phyloP scores from a whole-genome alignment of 2,797 vertebrate genomes.

The Acanthurus lineatus region DNA sequence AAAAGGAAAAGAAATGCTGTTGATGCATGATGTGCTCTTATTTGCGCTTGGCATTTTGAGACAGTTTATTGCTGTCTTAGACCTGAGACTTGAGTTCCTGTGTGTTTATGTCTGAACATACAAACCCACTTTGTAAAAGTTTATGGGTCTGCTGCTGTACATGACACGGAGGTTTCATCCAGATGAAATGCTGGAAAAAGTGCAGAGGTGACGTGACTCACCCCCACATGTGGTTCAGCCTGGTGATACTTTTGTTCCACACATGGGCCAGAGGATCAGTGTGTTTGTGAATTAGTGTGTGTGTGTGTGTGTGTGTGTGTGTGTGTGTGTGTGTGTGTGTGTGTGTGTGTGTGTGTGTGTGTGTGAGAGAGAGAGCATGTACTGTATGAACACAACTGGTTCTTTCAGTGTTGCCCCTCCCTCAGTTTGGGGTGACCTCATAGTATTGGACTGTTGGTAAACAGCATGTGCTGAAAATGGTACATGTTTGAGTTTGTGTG shows the following conservation, averaged over 20 bases:
- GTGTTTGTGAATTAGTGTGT: neutral
- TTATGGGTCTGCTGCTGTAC: conserved; percentile 47
- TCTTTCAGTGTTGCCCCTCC: conserved; percentile 49
- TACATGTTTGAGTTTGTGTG: conserved; percentile 1
- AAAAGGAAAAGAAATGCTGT: too few relatives aligned
- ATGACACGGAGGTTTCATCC: conserved; percentile 52
- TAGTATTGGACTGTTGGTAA: neutral
- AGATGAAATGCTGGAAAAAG: conserved; percentile 60
- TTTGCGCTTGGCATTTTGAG: conserved; percentile 19
- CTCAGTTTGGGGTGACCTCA: conserved; percentile 42
- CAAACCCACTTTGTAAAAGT: conserved; percentile 46
- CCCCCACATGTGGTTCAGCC: conserved; percentile 20
- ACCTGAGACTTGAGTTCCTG: neutral
- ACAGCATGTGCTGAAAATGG: neutral
- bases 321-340: neutral
- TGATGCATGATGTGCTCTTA: neutral
- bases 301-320: neutral
- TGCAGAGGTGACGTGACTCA: conserved; percentile 45
- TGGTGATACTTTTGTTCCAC: conserved; percentile 66
- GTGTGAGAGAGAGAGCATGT: neutral
- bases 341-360: neutral
- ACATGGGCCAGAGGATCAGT: conserved; percentile 13
- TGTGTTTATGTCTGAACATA: conserved; percentile 45
- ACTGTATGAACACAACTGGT: conserved; percentile 48
- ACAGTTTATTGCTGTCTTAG: conserved; percentile 39